A percentile compares a stretch with the other conserved stretches of the same genome.
These are phyloP conservation scores for Bombyx mandarina DNA, from an alignment of 1,140 invertebrate genomes.

Conservation along the genomic window DNA sequence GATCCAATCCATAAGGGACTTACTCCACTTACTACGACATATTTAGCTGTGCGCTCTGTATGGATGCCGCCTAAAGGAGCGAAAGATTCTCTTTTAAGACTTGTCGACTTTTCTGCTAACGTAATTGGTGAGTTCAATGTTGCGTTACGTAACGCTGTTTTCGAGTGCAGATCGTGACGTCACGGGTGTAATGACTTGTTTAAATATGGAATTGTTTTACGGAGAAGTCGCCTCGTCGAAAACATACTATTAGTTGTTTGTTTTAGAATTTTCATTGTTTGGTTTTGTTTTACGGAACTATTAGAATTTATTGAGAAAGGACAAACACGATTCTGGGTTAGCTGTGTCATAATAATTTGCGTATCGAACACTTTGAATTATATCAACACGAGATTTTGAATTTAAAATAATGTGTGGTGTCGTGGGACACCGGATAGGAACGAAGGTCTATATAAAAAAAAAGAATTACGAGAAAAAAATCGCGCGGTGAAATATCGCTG, in stretches of 20 bases:
- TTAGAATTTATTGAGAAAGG: no score
- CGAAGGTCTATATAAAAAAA: no score
- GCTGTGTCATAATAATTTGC: no score
- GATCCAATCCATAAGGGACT: constrained; percentile 35
- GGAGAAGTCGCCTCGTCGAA: no score
- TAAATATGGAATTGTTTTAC: neutral
- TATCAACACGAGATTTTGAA: no score
- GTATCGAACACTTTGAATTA: no score
- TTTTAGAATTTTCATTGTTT: neutral
- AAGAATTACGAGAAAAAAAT: no score
- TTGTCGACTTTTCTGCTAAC: constrained; percentile 19
- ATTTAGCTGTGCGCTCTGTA: constrained; percentile 30
- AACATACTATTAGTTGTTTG: no score
- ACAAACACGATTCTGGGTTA: no score
- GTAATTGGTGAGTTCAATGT: constrained; percentile 21
- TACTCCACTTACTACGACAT: constrained; percentile 29
- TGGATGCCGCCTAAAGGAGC: constrained; percentile 29
- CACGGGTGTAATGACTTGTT: neutral
- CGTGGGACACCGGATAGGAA: no score
- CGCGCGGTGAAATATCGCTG: no score
- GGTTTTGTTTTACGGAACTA: neutral
- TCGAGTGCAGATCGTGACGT: neutral
- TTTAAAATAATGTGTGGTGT: no score
- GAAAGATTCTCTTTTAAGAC: constrained; percentile 35
- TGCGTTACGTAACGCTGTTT: constrained; percentile 19